Conservation (phyloP, 2,797 vertebrate genomes). For the Anabacerthia variegaticeps region DNA sequence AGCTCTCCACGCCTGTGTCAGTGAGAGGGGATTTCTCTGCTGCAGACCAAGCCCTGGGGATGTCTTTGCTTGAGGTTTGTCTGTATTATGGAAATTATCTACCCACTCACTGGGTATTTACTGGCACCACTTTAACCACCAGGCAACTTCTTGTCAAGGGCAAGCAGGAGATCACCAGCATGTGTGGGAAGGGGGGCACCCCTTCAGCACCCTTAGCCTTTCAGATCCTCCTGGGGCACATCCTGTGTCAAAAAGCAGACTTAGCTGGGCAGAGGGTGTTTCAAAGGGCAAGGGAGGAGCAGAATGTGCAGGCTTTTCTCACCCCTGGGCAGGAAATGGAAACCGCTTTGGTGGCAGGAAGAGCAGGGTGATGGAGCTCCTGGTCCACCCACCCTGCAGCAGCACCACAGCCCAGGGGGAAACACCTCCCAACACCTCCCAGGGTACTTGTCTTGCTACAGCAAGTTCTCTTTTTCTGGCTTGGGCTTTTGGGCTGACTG, state of each 20-base stretch:
- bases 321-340: slow-evolving; percentile 20
- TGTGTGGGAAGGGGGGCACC: neutral
- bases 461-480: neutral
- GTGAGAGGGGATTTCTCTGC: neutral
- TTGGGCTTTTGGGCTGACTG: neutral
- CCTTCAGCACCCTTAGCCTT: neutral
- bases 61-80: neutral
- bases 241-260: neutral
- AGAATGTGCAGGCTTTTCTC: neutral
- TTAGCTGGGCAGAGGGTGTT: neutral
- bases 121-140: slow-evolving; percentile 10
- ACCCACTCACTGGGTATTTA: slow-evolving; percentile 2
- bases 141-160: neutral
- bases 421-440: neutral
- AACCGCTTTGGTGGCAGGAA: neutral
- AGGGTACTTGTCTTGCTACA: neutral
- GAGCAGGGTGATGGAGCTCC: neutral
- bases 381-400: neutral
- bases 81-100: neutral
- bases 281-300: neutral
- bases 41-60: neutral
- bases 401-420: neutral
- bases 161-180: neutral
- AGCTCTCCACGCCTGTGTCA: neutral
- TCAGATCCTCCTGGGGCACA: neutral